Percentiles rank a stretch among this genome's conserved stretches.
Conservation (phyloP, 2,888 invertebrate genomes). For the Mimas tiliae region DNA sequence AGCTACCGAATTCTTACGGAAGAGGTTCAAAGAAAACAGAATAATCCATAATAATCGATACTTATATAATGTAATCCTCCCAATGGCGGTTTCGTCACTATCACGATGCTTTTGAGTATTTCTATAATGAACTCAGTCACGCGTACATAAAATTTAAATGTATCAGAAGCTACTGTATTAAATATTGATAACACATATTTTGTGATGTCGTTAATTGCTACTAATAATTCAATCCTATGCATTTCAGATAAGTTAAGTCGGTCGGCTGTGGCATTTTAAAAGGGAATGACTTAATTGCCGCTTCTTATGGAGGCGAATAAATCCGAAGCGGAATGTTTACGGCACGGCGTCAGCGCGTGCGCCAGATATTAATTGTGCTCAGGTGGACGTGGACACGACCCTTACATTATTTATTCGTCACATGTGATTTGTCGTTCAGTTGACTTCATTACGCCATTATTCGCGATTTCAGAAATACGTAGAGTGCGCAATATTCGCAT, state of each 20-base stretch:
- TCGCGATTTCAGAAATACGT: constrained; percentile 30
- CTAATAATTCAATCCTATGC: constrained; percentile 79
- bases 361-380: constrained; percentile 54
- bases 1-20: background rate
- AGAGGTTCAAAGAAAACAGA: constrained; percentile 2
- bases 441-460: constrained; percentile 27
- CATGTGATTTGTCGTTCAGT: constrained; percentile 24
- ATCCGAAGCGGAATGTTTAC: constrained; percentile 58
- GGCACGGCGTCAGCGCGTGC: constrained; percentile 58
- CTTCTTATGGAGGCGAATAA: constrained; percentile 61
- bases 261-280: constrained; percentile 60
- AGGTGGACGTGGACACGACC: constrained; percentile 34
- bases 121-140: constrained; percentile 77
- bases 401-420: constrained; percentile 26
- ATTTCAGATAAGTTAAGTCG: constrained; percentile 68
- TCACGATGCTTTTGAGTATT: constrained; percentile 61
- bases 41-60: constrained; percentile 5
- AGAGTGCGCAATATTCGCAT: background rate
- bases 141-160: constrained; percentile 80
- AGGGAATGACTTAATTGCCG: constrained; percentile 72
- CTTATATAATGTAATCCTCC: constrained; percentile 27
- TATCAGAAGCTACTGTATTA: constrained; percentile 80
- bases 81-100: constrained; percentile 53
- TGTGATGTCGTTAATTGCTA: constrained; percentile 75
- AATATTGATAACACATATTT: constrained; percentile 81